Conservation (phyloP, 2,113 vertebrate genomes). For the Anguilla japonica region DNA sequence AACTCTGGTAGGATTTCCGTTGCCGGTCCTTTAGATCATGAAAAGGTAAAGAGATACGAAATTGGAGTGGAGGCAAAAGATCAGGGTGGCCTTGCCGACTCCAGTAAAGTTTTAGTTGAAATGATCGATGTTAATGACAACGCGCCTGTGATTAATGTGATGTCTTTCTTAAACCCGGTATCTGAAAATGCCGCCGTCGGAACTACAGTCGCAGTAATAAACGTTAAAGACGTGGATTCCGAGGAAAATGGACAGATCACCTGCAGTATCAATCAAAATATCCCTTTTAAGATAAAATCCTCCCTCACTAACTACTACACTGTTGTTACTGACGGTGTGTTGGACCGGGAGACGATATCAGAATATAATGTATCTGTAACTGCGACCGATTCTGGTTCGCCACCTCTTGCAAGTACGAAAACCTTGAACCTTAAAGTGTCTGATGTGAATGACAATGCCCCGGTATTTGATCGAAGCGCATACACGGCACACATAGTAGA, state of each 20-base stretch:
- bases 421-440: slow-evolving; percentile 36
- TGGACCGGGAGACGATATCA: slow-evolving; percentile 48
- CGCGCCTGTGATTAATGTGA: slow-evolving; percentile 51
- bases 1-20: slow-evolving; percentile 60
- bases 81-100: slow-evolving; percentile 55
- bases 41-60: slow-evolving; percentile 58
- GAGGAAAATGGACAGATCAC: slow-evolving; percentile 52
- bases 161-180: slow-evolving; percentile 53
- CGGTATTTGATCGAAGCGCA: slow-evolving; percentile 25
- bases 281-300: slow-evolving; percentile 50
- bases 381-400: slow-evolving; percentile 51
- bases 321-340: slow-evolving; percentile 47
- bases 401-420: slow-evolving; percentile 43
- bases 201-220: slow-evolving; percentile 61
- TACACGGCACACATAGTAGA: slow-evolving; percentile 9
- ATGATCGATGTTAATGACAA: slow-evolving; percentile 63
- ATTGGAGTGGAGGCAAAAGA: slow-evolving; percentile 65
- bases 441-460: slow-evolving; percentile 41
- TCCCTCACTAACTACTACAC: slow-evolving; percentile 54
- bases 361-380: slow-evolving; percentile 55
- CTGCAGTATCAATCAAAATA: slow-evolving; percentile 38
- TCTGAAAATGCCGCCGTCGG: slow-evolving; percentile 43
- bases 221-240: slow-evolving; percentile 54
- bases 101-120: slow-evolving; percentile 55
- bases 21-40: slow-evolving; percentile 63